Percentiles rank a stretch among this genome's conserved stretches.
These are phyloP conservation scores for Habropoda laboriosa DNA, from an alignment of 1,140 invertebrate genomes.

Conservation along the genomic window DNA sequence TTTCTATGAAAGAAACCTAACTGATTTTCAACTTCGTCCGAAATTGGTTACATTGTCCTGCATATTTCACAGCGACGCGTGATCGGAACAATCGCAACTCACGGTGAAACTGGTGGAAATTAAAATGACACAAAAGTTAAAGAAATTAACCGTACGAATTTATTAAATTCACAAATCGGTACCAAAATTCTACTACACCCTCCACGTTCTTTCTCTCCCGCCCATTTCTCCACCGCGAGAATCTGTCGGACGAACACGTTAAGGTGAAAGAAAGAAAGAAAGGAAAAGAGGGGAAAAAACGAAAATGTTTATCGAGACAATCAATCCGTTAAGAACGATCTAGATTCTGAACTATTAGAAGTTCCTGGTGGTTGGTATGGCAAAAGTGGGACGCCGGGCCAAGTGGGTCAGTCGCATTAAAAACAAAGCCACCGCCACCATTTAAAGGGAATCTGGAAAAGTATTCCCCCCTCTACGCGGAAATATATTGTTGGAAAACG, in stretches of 20 bases:
- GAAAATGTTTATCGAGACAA: conserved; percentile 36
- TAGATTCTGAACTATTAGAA: conserved; percentile 55
- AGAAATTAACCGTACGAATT: not conserved
- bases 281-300: not conserved
- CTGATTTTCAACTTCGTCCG: not conserved
- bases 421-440: conserved; percentile 66
- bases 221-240: not conserved
- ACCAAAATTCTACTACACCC: not conserved
- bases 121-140: not conserved
- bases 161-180: no score
- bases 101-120: not conserved
- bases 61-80: not conserved
- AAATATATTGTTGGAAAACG: conserved; percentile 67
- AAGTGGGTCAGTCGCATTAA: conserved; percentile 69
- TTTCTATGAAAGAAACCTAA: not conserved
- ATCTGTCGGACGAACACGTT: not conserved
- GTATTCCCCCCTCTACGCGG: conserved; percentile 50
- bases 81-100: not conserved
- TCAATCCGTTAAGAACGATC: conserved; percentile 44
- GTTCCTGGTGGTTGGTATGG: conserved; percentile 44
- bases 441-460: conserved; percentile 68
- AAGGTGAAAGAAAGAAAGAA: not conserved
- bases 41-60: not conserved
- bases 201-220: not conserved
- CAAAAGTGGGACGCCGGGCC: conserved; percentile 59